Conservation (phyloP, 2,888 invertebrate genomes). For the Pseudoips prasinana region DNA sequence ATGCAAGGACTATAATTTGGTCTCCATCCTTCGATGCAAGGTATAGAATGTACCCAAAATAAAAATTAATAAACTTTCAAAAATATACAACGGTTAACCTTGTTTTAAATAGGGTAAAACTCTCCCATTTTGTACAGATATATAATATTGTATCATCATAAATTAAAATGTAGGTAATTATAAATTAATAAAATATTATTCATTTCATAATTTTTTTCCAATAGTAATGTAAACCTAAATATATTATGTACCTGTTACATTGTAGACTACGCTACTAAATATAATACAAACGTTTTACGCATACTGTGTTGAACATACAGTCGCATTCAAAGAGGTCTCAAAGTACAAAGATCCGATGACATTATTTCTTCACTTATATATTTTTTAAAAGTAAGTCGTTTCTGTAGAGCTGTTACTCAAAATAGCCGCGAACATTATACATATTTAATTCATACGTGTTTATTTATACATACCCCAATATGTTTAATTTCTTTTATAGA, state of each 20-base stretch:
- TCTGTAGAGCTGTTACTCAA: too few relatives aligned
- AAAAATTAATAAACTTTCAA: conserved; percentile 34
- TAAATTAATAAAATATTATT: conserved; percentile 33
- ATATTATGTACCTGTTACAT: conserved; percentile 28
- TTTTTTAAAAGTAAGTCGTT: too few relatives aligned
- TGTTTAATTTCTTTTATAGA: too few relatives aligned
- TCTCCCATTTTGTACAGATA: conserved; percentile 35
- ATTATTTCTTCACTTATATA: too few relatives aligned
- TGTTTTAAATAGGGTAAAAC: conserved; percentile 30
- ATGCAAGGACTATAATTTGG: conserved; percentile 26
- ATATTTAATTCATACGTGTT: too few relatives aligned
- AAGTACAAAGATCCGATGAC: too few relatives aligned
- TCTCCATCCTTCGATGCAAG: conserved; percentile 39
- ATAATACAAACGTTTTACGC: conserved; percentile 31
- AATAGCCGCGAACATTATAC: too few relatives aligned
- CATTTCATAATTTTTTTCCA: conserved; percentile 27
- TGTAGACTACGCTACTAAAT: conserved; percentile 28
- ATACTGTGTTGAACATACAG: conserved; percentile 15
- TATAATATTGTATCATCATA: conserved; percentile 24
- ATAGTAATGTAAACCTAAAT: conserved; percentile 30
- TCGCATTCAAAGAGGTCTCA: conserved; percentile 6
- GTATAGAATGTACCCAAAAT: conserved; percentile 39
- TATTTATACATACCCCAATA: too few relatives aligned
- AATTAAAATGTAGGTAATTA: conserved; percentile 27
- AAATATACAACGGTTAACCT: conserved; percentile 33